These are phyloP conservation scores for Drosophila littoralis DNA, from an alignment of 1,140 invertebrate species.

Conservation along the genomic window DNA sequence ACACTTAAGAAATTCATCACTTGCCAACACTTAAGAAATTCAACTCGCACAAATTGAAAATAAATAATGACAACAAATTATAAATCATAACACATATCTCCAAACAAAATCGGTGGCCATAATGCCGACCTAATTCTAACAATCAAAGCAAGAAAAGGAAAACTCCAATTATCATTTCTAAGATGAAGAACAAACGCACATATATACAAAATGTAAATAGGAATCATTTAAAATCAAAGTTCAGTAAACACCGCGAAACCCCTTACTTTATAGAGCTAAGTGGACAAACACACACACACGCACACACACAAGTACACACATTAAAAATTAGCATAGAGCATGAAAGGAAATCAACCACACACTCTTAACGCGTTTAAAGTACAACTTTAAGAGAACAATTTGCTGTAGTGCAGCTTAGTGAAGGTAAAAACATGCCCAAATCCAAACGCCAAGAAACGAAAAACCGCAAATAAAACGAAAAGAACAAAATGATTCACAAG, in stretches of 20 bases:
- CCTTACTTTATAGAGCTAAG: constrained; percentile 81
- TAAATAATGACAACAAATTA: constrained; percentile 48
- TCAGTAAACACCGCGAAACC: constrained; percentile 53
- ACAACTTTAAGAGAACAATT: constrained; percentile 40
- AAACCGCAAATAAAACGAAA: constrained; percentile 32
- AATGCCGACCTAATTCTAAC: constrained; percentile 56
- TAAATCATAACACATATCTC: constrained; percentile 81
- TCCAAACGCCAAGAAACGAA: constrained; percentile 54
- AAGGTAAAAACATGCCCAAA: constrained; percentile 37
- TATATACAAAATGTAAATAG: constrained; percentile 65
- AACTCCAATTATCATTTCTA: constrained; percentile 59
- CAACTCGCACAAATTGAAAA: constrained; percentile 65
- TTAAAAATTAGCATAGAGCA: constrained; percentile 15
- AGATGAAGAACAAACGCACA: constrained; percentile 31
- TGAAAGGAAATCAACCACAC: constrained; percentile 26
- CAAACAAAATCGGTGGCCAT: constrained; percentile 42
- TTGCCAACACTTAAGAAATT: constrained; percentile 49
- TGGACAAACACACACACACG: too few species aligned
- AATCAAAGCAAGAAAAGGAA: constrained; percentile 52
- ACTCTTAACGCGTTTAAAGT: constrained; percentile 39
- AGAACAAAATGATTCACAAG: constrained; percentile 24
- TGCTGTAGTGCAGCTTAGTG: constrained; percentile 50
- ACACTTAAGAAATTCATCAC: too few species aligned
- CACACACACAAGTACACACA: constrained; percentile 7
- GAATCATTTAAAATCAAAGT: constrained; percentile 31